Conservation (phyloP, 2,113 vertebrate genomes). For the Heterotilapia buettikoferi region DNA sequence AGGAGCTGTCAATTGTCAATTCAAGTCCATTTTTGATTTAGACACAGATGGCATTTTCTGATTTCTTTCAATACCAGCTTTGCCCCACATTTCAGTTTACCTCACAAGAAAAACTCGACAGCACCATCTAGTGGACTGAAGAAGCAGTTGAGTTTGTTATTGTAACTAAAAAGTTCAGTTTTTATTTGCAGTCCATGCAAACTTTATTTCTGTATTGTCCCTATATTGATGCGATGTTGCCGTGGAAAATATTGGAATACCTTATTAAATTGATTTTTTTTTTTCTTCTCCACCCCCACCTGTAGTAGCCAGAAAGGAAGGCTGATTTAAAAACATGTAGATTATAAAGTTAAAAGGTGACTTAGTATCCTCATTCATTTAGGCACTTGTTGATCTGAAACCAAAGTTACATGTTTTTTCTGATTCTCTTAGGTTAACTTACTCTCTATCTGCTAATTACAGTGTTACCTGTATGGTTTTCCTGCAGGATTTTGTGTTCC, state of each 20-base stretch:
- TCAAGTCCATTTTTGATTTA: neutral
- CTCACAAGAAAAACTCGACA: neutral
- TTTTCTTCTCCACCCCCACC: neutral
- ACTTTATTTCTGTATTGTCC: neutral
- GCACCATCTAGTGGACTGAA: neutral
- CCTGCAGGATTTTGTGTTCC: constrained; percentile 43
- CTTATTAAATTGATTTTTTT: too few relatives aligned
- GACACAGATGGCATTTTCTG: neutral
- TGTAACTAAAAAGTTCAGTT: neutral
- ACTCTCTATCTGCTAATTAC: neutral
- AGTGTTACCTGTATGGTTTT: constrained; percentile 19
- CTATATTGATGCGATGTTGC: neutral
- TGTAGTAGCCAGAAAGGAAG: neutral
- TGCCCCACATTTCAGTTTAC: neutral
- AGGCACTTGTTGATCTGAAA: neutral
- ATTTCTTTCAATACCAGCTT: neutral
- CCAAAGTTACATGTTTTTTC: neutral
- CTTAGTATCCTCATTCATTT: neutral
- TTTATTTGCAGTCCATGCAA: neutral
- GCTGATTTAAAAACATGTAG: neutral
- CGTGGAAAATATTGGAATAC: neutral
- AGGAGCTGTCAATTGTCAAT: neutral
- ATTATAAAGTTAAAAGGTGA: neutral
- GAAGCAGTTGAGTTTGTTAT: neutral
- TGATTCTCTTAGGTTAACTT: neutral